Evolutionary conservation across 2,113 vertebrate species (phyloP).

Genomic region (Craseonycteris thonglongyai): DNA sequence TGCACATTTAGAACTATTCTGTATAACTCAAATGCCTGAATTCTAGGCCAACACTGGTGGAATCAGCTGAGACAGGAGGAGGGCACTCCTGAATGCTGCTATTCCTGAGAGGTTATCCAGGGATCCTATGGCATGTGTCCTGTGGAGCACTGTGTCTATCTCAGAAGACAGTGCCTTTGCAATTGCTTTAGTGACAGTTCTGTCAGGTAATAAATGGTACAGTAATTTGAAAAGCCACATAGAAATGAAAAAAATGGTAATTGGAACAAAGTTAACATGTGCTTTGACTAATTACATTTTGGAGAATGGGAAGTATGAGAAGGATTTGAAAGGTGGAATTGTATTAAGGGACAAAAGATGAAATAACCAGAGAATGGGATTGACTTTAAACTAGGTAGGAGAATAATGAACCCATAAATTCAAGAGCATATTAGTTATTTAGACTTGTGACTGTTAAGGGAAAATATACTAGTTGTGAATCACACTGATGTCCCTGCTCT

Average conservation of each 20-base stretch:
- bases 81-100: neutral
- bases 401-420: neutral
- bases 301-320: neutral
- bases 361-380: neutral
- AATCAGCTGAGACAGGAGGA: neutral
- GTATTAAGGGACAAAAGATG: neutral
- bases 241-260: neutral
- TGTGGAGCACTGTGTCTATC: accelerated
- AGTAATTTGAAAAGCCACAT: neutral
- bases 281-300: neutral
- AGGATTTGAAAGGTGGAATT: neutral
- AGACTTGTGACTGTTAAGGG: neutral
- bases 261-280: neutral
- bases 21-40: neutral
- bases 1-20: neutral
- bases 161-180: neutral
- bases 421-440: neutral
- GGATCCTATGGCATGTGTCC: too few relatives aligned
- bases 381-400: neutral
- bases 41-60: neutral
- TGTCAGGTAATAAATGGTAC: neutral
- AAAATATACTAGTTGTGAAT: neutral
- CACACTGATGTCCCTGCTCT: neutral
- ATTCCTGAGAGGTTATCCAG: neutral
- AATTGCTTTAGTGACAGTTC: neutral